Conservation (phyloP, 2,113 vertebrate species). For the Parus major region DNA sequence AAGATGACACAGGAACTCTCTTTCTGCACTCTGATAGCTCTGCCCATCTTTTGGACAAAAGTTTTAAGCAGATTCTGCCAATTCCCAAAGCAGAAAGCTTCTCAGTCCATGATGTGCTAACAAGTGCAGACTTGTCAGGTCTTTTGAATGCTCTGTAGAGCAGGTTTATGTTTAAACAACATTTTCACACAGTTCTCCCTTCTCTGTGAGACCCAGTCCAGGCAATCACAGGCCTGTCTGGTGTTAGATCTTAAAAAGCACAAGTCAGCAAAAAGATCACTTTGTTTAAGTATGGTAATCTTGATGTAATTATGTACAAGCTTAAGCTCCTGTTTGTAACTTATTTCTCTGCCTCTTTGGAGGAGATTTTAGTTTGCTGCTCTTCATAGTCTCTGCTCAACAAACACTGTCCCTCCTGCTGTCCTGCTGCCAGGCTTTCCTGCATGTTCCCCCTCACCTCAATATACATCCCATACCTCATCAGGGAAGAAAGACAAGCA, state of each 20-base stretch:
- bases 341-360: neutral
- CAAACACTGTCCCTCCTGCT: neutral
- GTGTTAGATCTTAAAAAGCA: neutral
- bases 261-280: neutral
- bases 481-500: neutral
- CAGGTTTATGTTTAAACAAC: constrained; percentile 21
- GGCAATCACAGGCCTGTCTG: neutral
- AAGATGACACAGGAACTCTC: neutral
- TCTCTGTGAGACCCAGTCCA: neutral
- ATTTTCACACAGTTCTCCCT: neutral
- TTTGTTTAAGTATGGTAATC: neutral
- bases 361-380: neutral
- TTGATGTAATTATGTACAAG: neutral
- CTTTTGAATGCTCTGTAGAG: neutral
- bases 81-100: neutral
- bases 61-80: neutral
- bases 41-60: neutral
- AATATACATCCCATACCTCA: neutral
- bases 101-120: neutral
- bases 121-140: neutral
- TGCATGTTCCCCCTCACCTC: neutral
- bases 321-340: neutral
- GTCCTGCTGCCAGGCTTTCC: neutral
- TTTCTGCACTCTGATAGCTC: neutral
- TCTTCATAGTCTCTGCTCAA: neutral